A percentile compares a stretch with the other conserved stretches of the same genome.
These are phyloP conservation scores for Serrognathus titanus DNA, from an alignment of 2,888 invertebrate species.

Conservation along the genomic window DNA sequence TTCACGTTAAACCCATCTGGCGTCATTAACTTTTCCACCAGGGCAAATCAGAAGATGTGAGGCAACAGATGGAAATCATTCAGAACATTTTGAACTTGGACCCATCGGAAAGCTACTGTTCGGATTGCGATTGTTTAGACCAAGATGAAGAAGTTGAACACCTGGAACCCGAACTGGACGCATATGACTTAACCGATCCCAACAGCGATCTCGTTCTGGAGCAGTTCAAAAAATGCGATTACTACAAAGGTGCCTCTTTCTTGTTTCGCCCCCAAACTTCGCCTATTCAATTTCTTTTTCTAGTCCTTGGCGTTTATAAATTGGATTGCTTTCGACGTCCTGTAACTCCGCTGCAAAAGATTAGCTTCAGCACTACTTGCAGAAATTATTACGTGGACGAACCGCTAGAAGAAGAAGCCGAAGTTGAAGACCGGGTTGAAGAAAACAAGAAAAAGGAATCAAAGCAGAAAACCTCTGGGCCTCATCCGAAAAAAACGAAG, in stretches of 20 bases:
- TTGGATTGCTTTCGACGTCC: slow-evolving; percentile 12
- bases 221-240: slow-evolving; percentile 3
- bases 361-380: background rate
- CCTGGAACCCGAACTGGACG: slow-evolving; percentile 28
- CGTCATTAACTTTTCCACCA: background rate
- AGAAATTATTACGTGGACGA: background rate
- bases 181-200: slow-evolving; percentile 12
- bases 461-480: background rate
- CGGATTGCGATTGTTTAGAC: slow-evolving; percentile 22
- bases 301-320: background rate
- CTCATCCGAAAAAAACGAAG: background rate
- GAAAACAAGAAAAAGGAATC: too few relatives aligned
- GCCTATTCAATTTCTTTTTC: background rate
- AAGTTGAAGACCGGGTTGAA: background rate
- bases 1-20: background rate
- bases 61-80: slow-evolving; percentile 26
- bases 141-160: slow-evolving; percentile 29
- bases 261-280: background rate
- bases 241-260: background rate
- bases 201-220: slow-evolving; percentile 14
- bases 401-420: slow-evolving; percentile 1
- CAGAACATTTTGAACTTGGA: slow-evolving; percentile 24
- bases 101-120: background rate
- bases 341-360: slow-evolving; percentile 12
- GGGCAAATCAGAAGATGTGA: slow-evolving; percentile 9